These are phyloP conservation scores for Cyclina sinensis DNA, from an alignment of 1,140 invertebrate genomes.

Conservation along the genomic window DNA sequence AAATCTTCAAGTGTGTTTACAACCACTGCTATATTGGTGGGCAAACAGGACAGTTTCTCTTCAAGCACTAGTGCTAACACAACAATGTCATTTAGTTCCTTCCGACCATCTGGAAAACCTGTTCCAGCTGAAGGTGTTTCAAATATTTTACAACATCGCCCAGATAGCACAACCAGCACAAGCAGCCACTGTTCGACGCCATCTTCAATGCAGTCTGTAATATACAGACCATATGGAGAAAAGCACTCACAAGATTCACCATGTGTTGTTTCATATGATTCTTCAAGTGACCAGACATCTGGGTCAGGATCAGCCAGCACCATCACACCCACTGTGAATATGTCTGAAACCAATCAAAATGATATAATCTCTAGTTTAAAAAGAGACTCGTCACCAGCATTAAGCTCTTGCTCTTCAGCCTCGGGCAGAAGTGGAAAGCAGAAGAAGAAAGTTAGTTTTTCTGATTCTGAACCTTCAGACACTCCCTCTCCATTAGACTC, in stretches of 20 bases:
- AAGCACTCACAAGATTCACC: constrained; percentile 47
- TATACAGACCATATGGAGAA: constrained; percentile 74
- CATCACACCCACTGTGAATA: constrained; percentile 54
- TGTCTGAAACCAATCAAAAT: constrained; percentile 9
- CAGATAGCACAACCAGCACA: constrained; percentile 80
- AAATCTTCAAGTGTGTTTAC: constrained; percentile 59
- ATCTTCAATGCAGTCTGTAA: constrained; percentile 80
- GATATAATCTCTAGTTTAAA: constrained; percentile 10
- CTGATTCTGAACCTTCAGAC: constrained; percentile 75
- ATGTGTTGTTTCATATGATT: constrained; percentile 60
- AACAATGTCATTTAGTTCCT: constrained; percentile 74
- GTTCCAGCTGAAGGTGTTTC: constrained; percentile 46
- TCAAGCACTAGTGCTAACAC: constrained; percentile 56
- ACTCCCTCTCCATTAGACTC: constrained; percentile 64
- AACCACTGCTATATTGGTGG: constrained; percentile 49
- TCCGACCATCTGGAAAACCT: constrained; percentile 65
- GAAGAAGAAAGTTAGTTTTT: constrained; percentile 77
- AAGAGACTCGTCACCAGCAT: constrained; percentile 46
- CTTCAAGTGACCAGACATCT: constrained; percentile 65
- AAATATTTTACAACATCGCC: constrained; percentile 66
- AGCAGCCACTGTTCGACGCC: constrained; percentile 82
- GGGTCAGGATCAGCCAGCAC: constrained; percentile 56
- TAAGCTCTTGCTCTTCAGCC: constrained; percentile 54
- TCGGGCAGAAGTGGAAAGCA: constrained; percentile 56
- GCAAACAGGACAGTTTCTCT: constrained; percentile 63